Evolutionary conservation across 2,888 invertebrate species (phyloP).

Genomic region (Drosophila meridionalis): DNA sequence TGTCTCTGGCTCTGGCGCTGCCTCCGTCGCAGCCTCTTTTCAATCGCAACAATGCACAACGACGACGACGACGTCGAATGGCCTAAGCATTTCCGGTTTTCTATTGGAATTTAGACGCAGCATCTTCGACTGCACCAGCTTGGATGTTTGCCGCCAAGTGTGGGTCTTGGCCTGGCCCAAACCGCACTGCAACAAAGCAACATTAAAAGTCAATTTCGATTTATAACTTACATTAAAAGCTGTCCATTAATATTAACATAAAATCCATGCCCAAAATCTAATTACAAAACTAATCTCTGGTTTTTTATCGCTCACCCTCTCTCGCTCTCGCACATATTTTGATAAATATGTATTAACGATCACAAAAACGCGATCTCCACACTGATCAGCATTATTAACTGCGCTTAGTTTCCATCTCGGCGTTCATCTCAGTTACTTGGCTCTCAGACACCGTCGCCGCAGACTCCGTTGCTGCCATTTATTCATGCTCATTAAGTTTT

Average conservation of each 20-base stretch:
- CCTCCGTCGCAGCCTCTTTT: slow-evolving; percentile 35
- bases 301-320: slow-evolving; percentile 44
- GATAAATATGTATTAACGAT: slow-evolving; percentile 39
- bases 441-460: slow-evolving; percentile 33
- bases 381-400: slow-evolving; percentile 55
- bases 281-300: slow-evolving; percentile 63
- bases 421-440: slow-evolving; percentile 28
- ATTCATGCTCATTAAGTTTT: slow-evolving; percentile 80
- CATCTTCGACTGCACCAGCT: slow-evolving; percentile 41
- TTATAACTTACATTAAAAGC: slow-evolving; percentile 62
- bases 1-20: slow-evolving; percentile 8
- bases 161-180: slow-evolving; percentile 7
- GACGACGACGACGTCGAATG: slow-evolving; percentile 45
- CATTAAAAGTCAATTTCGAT: slow-evolving; percentile 63
- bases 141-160: slow-evolving; percentile 57
- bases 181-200: slow-evolving; percentile 31
- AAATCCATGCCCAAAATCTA: slow-evolving; percentile 66
- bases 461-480: slow-evolving; percentile 63
- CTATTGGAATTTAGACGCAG: slow-evolving; percentile 70
- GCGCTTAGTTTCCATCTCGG: slow-evolving; percentile 20
- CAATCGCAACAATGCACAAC: slow-evolving; percentile 64
- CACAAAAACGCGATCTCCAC: slow-evolving; percentile 42
- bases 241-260: slow-evolving; percentile 72
- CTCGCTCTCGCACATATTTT: slow-evolving; percentile 20
- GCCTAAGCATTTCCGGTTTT: slow-evolving; percentile 79